Percentiles rank a stretch among this genome's conserved stretches.
phyloP scores from a whole-genome alignment of 1,140 invertebrate genomes.

The Micrasema minimum region DNA sequence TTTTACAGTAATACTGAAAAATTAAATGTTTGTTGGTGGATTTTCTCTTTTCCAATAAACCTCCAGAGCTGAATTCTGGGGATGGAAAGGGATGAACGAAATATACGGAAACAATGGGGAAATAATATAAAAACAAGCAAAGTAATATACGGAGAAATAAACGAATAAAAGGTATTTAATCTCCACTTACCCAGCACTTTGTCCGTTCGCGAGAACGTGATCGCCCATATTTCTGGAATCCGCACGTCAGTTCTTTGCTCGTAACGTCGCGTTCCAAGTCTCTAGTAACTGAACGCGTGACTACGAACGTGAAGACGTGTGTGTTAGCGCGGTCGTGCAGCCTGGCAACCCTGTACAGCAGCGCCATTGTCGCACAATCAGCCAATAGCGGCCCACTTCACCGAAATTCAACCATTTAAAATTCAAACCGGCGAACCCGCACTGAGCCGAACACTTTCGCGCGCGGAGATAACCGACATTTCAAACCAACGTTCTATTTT shows the following conservation, averaged over 20 bases:
- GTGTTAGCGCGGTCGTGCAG: conserved; percentile 86
- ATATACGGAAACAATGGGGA: no score
- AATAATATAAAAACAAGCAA: no score
- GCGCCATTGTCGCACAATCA: conserved; percentile 72
- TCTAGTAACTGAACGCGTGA: conserved; percentile 81
- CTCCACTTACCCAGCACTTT: conserved; percentile 66
- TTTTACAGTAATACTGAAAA: no score
- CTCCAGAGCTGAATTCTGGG: no score
- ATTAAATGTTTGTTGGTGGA: no score
- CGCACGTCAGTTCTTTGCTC: conserved; percentile 86
- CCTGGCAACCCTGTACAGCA: conserved; percentile 86
- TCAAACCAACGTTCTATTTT: not conserved
- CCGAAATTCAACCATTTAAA: conserved; percentile 11
- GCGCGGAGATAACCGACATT: conserved; percentile 16
- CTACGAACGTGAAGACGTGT: conserved; percentile 87
- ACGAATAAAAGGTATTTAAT: no score
- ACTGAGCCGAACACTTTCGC: conserved; percentile 20
- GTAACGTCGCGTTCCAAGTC: conserved; percentile 85
- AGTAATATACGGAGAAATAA: no score
- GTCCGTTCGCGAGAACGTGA: conserved; percentile 83
- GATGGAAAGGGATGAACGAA: no score
- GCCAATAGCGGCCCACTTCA: not conserved
- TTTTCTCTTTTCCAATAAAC: no score
- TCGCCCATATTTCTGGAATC: conserved; percentile 89
- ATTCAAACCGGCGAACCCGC: conserved; percentile 13